Evolutionary conservation across 2,113 vertebrate species (phyloP).

Genomic region (Dasypus novemcinctus): DNA sequence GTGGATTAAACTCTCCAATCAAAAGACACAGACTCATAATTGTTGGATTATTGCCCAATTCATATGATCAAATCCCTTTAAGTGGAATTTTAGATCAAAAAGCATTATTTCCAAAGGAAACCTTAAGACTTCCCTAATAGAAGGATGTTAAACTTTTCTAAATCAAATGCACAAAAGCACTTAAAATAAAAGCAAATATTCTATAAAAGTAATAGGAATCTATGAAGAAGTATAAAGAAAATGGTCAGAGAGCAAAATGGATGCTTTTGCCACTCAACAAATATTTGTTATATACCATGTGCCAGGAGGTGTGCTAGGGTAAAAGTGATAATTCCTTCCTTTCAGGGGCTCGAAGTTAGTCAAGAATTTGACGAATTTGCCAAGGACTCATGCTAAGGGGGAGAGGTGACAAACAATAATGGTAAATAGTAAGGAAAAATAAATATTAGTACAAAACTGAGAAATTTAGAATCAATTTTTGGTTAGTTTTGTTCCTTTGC

Average conservation of each 20-base stretch:
- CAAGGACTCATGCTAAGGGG: neutral
- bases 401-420: neutral
- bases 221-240: neutral
- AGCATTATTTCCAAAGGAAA: neutral
- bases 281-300: neutral
- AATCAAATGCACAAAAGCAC: neutral
- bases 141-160: neutral
- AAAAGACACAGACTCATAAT: neutral
- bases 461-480: neutral
- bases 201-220: neutral
- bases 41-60: neutral
- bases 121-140: neutral
- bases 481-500: neutral
- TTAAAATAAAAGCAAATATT: conserved; percentile 16
- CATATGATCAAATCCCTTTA: neutral
- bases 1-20: too few relatives aligned
- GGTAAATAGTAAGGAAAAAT: neutral
- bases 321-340: neutral
- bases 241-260: neutral
- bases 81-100: neutral
- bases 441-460: neutral
- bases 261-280: neutral
- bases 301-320: neutral
- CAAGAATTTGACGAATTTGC: neutral
- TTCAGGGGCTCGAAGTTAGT: neutral